A percentile compares a stretch with the other conserved stretches of the same genome.
Conservation (phyloP, 2,888 invertebrate genomes). For the Nineta flava region DNA sequence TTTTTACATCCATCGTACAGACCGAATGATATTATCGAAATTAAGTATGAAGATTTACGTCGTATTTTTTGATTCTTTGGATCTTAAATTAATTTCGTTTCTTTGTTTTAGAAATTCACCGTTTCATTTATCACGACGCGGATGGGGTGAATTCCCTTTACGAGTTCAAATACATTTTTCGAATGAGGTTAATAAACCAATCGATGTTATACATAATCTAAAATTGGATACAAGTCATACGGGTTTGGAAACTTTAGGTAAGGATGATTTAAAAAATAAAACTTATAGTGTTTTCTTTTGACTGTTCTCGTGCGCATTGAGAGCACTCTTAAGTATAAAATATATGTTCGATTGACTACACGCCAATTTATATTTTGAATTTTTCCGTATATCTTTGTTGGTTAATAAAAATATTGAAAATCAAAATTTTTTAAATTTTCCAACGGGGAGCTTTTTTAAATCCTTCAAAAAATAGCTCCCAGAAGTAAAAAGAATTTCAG, state of each 20-base stretch:
- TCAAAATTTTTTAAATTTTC: too few species aligned
- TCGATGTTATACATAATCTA: conserved; percentile 62
- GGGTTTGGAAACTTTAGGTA: conserved; percentile 67
- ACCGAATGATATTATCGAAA: conserved; percentile 69
- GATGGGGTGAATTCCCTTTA: conserved; percentile 88
- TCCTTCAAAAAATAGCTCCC: too few species aligned
- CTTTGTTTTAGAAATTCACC: conserved; percentile 46
- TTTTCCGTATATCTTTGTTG: background rate
- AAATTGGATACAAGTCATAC: conserved; percentile 68
- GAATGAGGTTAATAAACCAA: conserved; percentile 56
- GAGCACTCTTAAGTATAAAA: too few species aligned
- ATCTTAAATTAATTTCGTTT: conserved; percentile 8
- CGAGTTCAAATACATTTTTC: conserved; percentile 65
- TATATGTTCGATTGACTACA: background rate
- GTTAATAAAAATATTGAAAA: conserved; percentile 3
- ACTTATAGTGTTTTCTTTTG: too few species aligned
- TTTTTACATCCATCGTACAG: conserved; percentile 74
- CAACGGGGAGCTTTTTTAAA: too few species aligned
- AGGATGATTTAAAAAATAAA: too few species aligned
- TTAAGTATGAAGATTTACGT: conserved; percentile 38
- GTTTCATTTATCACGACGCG: conserved; percentile 68
- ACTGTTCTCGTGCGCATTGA: background rate
- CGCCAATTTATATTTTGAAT: background rate
- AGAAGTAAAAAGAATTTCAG: too few species aligned
- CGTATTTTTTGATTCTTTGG: too few species aligned